These are phyloP conservation scores for Anomalospiza imberbis DNA, from an alignment of 2,797 vertebrate species.

Conservation along the genomic window DNA sequence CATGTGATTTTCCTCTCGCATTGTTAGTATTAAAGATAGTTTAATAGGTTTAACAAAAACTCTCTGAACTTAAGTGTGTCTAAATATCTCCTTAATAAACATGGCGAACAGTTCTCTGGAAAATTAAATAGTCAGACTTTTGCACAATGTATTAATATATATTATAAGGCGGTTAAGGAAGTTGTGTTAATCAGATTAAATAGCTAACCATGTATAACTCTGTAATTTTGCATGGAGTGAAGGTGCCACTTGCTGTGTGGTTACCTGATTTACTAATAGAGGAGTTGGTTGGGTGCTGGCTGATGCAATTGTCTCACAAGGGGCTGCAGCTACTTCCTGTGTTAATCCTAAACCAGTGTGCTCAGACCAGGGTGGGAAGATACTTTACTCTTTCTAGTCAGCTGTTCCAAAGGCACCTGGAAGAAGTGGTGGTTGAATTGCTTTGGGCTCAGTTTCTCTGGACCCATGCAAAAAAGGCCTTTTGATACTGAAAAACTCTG, in stretches of 20 bases:
- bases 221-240: conserved; percentile 51
- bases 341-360: neutral
- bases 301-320: neutral
- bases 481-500: neutral
- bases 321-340: neutral
- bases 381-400: neutral
- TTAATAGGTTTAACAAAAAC: conserved; percentile 5
- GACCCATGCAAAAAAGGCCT: neutral
- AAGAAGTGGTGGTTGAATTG: neutral
- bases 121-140: conserved; percentile 63
- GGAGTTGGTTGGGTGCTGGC: conserved; percentile 11
- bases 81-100: conserved; percentile 62
- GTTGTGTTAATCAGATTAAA: conserved; percentile 57
- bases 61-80: conserved; percentile 25
- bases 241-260: conserved; percentile 50
- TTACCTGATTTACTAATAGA: conserved; percentile 58
- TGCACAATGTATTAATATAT: conserved; percentile 48
- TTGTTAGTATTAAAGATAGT: neutral
- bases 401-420: neutral
- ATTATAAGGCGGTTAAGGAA: conserved; percentile 59
- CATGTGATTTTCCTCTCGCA: neutral
- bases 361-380: neutral
- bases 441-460: neutral
- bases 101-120: conserved; percentile 41
- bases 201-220: conserved; percentile 47